phyloP scores from a whole-genome alignment of 2,888 invertebrate genomes.

The Lysandra coridon region DNA sequence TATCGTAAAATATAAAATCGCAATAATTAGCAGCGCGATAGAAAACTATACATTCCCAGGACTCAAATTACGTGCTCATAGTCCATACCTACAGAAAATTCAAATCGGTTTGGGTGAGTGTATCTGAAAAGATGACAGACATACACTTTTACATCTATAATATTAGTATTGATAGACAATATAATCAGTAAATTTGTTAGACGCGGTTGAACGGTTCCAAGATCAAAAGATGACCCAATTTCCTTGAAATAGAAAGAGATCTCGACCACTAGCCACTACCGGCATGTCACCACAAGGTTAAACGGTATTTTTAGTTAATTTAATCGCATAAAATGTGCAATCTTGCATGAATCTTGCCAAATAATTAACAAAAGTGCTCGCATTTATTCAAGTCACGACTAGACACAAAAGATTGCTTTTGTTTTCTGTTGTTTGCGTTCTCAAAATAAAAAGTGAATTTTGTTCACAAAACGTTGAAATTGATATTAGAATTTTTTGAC shows the following conservation, averaged over 20 bases:
- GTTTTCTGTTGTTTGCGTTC: background rate
- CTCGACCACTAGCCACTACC: conserved; percentile 5
- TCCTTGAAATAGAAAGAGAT: conserved; percentile 15
- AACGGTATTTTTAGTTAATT: conserved; percentile 14
- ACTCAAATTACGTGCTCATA: too few relatives aligned
- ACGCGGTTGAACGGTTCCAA: conserved; percentile 1
- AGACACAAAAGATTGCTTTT: background rate
- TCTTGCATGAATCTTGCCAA: conserved; percentile 27
- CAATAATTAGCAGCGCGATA: too few relatives aligned
- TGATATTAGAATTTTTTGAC: background rate
- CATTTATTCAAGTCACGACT: background rate
- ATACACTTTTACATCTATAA: background rate
- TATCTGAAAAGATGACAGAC: too few relatives aligned
- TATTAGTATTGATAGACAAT: background rate
- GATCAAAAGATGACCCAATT: conserved; percentile 23
- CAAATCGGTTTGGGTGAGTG: too few relatives aligned
- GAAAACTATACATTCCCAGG: too few relatives aligned
- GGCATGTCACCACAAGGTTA: conserved; percentile 25
- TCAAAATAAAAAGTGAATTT: background rate
- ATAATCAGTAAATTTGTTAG: background rate
- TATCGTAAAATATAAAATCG: too few relatives aligned
- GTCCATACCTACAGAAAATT: too few relatives aligned
- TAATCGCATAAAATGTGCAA: conserved; percentile 22
- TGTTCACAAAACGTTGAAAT: background rate
- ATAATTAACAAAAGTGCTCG: background rate